A percentile compares a stretch with the other conserved stretches of the same genome.
Evolutionary conservation across 2,888 invertebrate species (phyloP).

Genomic region (Synanthedon formicaeformis): DNA sequence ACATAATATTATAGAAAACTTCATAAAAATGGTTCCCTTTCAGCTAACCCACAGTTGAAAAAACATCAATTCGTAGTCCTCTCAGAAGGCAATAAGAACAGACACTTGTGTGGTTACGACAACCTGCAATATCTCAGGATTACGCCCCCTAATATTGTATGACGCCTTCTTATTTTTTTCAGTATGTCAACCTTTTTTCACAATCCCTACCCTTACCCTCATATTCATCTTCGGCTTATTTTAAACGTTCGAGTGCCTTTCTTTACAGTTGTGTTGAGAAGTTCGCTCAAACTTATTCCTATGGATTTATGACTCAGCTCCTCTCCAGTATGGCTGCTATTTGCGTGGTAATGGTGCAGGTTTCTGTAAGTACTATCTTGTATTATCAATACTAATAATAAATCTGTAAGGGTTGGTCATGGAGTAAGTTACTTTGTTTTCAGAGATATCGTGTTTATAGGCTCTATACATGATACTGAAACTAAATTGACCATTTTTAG

Average conservation of each 20-base stretch:
- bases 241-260: conserved; percentile 13
- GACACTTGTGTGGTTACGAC: conserved; percentile 32
- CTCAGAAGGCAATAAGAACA: conserved; percentile 34
- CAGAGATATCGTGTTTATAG: too few relatives aligned
- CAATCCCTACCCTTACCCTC: conserved; percentile 12
- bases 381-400: too few relatives aligned
- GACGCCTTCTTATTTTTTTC: conserved; percentile 41
- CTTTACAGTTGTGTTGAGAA: conserved; percentile 54
- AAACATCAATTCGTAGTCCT: conserved; percentile 7
- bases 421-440: too few relatives aligned
- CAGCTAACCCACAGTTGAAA: not conserved
- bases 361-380: conserved; percentile 42
- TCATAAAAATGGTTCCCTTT: too few relatives aligned
- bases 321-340: conserved; percentile 61
- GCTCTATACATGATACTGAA: too few relatives aligned
- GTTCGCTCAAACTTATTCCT: conserved; percentile 52
- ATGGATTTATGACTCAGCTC: conserved; percentile 63
- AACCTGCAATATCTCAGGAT: conserved; percentile 60
- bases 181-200: not conserved
- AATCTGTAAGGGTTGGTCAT: too few relatives aligned
- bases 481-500: too few relatives aligned
- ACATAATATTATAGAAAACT: too few relatives aligned
- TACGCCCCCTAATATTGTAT: conserved; percentile 53
- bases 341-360: conserved; percentile 65
- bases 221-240: conserved; percentile 7